Conservation (phyloP, 2,888 invertebrate species). For the Cerastoderma edule region DNA sequence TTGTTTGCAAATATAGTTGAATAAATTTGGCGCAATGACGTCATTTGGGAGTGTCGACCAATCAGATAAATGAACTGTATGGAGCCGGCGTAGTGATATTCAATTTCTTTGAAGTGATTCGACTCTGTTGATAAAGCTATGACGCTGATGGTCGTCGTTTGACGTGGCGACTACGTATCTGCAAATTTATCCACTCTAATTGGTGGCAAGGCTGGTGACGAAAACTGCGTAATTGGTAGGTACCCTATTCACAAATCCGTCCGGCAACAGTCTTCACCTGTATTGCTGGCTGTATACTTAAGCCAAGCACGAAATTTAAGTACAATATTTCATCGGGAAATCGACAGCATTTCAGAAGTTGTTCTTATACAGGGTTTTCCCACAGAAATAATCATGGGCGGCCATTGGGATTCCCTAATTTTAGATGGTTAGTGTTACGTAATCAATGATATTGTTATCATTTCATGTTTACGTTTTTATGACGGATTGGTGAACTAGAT, state of each 20-base stretch:
- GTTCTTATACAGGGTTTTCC: conserved; percentile 46
- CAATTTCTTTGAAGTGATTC: conserved; percentile 56
- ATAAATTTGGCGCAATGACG: conserved; percentile 38
- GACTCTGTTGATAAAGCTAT: conserved; percentile 78
- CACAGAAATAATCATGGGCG: conserved; percentile 46
- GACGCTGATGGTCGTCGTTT: conserved; percentile 82
- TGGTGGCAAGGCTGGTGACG: conserved; percentile 97
- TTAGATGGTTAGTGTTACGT: conserved; percentile 50
- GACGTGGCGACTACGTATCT: conserved; percentile 90
- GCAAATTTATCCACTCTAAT: conserved; percentile 96
- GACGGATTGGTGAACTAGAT: too few relatives aligned
- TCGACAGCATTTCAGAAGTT: conserved; percentile 4
- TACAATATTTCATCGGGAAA: conserved; percentile 5
- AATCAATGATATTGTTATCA: conserved; percentile 15
- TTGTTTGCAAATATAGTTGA: too few relatives aligned
- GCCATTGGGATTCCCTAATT: conserved; percentile 51
- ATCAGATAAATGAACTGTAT: conserved; percentile 16
- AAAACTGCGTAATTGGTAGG: conserved; percentile 93
- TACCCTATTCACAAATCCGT: conserved; percentile 81
- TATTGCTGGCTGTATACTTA: conserved; percentile 10
- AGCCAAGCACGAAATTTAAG: not conserved
- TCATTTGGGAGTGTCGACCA: conserved; percentile 39
- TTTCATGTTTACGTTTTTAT: conserved; percentile 2
- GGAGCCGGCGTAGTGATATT: conserved; percentile 67
- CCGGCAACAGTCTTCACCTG: conserved; percentile 25